phyloP scores from a whole-genome alignment of 2,113 vertebrate genomes.

The Syrmaticus mikado region DNA sequence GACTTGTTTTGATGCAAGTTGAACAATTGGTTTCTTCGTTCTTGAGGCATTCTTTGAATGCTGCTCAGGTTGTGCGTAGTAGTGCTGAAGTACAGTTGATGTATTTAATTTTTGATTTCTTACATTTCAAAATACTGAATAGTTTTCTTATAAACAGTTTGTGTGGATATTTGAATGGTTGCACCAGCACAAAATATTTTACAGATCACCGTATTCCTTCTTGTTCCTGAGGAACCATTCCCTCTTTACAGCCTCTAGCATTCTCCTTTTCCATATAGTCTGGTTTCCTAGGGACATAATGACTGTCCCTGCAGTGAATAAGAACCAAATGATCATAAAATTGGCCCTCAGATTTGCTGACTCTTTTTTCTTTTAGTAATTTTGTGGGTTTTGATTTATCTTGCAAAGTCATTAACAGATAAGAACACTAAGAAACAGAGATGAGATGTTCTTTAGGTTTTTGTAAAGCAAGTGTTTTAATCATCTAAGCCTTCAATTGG shows the following conservation, averaged over 20 bases:
- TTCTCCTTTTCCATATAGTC: not conserved
- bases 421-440: not conserved
- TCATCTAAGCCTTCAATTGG: not conserved
- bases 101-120: conserved; percentile 12
- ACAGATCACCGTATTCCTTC: not conserved
- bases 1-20: conserved; percentile 51
- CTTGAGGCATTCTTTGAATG: conserved; percentile 13
- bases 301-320: not conserved
- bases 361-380: not conserved
- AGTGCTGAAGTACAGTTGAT: conserved; percentile 38
- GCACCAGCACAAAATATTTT: not conserved
- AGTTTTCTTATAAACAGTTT: not conserved
- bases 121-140: not conserved
- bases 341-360: not conserved
- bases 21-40: conserved; percentile 46
- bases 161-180: not conserved
- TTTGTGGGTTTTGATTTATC: not conserved
- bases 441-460: not conserved
- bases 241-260: not conserved
- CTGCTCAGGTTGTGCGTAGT: conserved; percentile 9
- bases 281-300: not conserved
- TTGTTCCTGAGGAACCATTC: not conserved
- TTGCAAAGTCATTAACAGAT: not conserved
- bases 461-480: not conserved
- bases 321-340: not conserved